phyloP scores from a whole-genome alignment of 2,888 invertebrate species.

The Lepidochrysops patricia region DNA sequence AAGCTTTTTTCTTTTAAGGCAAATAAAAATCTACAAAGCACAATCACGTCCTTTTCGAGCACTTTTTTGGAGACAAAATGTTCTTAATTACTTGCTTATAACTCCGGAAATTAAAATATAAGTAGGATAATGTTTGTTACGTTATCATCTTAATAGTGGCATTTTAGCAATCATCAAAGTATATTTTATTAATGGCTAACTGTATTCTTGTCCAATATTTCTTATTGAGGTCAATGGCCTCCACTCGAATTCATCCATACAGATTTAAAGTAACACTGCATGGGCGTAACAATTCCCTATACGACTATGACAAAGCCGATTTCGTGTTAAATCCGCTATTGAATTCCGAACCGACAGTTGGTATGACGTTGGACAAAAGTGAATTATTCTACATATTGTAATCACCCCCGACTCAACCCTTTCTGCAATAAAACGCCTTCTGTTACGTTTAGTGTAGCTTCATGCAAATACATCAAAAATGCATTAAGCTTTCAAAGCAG shows the following conservation, averaged over 20 bases:
- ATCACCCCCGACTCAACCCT: slow-evolving; percentile 30
- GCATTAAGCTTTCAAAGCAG: slow-evolving; percentile 7
- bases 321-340: slow-evolving; percentile 16
- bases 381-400: slow-evolving; percentile 24
- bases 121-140: not conserved
- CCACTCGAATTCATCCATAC: slow-evolving; percentile 18
- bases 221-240: not conserved
- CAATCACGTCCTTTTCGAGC: too few species aligned
- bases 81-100: not conserved
- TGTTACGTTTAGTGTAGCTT: slow-evolving; percentile 46
- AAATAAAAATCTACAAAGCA: not conserved
- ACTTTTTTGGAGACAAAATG: too few species aligned
- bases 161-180: not conserved
- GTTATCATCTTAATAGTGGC: not conserved
- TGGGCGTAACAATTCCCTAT: slow-evolving; percentile 34
- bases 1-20: too few species aligned
- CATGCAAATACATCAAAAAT: slow-evolving; percentile 15
- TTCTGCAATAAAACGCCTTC: slow-evolving; percentile 43
- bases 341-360: slow-evolving; percentile 19
- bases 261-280: slow-evolving; percentile 45
- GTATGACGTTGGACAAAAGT: slow-evolving; percentile 22
- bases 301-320: slow-evolving; percentile 16
- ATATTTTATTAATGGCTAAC: not conserved
- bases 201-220: not conserved
- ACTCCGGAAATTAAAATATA: not conserved